These are phyloP conservation scores for Hydraecia micacea DNA, from an alignment of 2,888 invertebrate genomes.

Conservation along the genomic window DNA sequence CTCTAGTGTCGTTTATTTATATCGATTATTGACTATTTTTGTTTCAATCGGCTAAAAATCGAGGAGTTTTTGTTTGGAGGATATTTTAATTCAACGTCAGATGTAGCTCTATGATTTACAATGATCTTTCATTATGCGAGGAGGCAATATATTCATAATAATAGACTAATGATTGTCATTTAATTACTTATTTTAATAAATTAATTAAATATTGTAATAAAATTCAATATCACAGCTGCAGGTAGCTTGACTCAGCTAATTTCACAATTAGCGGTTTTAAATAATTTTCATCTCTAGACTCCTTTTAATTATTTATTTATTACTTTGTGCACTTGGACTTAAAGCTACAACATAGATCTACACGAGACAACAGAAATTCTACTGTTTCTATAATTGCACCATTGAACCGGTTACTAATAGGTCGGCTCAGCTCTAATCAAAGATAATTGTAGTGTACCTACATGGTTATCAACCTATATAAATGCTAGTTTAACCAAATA, in stretches of 20 bases:
- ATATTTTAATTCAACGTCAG: background rate
- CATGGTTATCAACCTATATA: background rate
- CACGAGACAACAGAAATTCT: background rate
- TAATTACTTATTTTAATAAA: background rate
- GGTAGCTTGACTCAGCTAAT: background rate
- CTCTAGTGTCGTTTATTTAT: background rate
- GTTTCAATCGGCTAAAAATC: background rate
- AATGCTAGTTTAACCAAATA: conserved; percentile 10
- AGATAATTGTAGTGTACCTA: conserved; percentile 21
- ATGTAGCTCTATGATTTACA: background rate
- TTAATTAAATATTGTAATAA: background rate
- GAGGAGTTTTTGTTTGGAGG: background rate
- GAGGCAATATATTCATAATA: background rate
- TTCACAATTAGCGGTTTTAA: background rate
- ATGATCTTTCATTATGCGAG: background rate
- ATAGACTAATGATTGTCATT: background rate
- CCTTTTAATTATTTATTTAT: no score
- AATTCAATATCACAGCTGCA: background rate
- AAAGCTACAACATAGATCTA: background rate
- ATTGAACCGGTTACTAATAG: conserved; percentile 9
- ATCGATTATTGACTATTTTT: conserved; percentile 9
- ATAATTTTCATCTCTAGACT: background rate
- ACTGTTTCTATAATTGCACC: background rate
- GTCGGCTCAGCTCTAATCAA: conserved; percentile 6
- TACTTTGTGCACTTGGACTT: no score